Evolutionary conservation across 2,113 vertebrate genomes (phyloP), one percentile per base, ranked within the genome.

Genomic region (Nerophis ophidion): DNA sequence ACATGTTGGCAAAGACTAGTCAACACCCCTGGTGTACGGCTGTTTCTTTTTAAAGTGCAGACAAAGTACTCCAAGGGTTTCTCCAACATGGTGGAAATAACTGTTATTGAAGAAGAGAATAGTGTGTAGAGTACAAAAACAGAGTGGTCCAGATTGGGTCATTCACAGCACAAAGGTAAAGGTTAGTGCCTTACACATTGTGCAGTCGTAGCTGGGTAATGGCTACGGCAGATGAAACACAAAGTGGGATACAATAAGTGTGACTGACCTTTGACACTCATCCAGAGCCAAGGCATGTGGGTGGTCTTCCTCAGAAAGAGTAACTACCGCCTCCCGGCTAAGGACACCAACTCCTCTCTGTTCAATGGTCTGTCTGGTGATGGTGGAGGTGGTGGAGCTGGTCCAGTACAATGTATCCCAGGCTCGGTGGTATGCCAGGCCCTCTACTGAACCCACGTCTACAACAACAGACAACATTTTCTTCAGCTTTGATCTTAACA

Each of bases 331-430:
- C 80, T 98, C 90, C 34, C 91, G 88, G 59, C 84, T 75, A 68
- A 96, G 92, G 0, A 94, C 93, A 8, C 91, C 91, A 0, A 71
- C 88, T 48, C 88, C 85, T 8, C 70, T 89, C 81, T 94, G 94
- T 76, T 98, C 93, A 61, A 98, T 90, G 0, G 91, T 93, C 71
- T 98, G 93, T 52, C 97, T 91, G 34, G 86, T 95, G 83, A 99
- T 97, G 58, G 92, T 97, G 54, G 95, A 97, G 0, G 93, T 94
- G 12, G 93, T 98, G 40, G 95, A 97, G 76, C 95, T 98, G 79
- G 94, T 98, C 97, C 97, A 99, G 74, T 96, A 99, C 6, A 99
- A 80, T 1, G 95, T 92, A 82, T 98, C 95, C 95, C 94, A 98
- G n/a, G 92, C 91, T 58, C 88, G 85, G 59, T 98, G 96, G 73